Base-by-base conservation (phyloP, 1,140 invertebrate genomes). In the Lerema accius region DNA sequence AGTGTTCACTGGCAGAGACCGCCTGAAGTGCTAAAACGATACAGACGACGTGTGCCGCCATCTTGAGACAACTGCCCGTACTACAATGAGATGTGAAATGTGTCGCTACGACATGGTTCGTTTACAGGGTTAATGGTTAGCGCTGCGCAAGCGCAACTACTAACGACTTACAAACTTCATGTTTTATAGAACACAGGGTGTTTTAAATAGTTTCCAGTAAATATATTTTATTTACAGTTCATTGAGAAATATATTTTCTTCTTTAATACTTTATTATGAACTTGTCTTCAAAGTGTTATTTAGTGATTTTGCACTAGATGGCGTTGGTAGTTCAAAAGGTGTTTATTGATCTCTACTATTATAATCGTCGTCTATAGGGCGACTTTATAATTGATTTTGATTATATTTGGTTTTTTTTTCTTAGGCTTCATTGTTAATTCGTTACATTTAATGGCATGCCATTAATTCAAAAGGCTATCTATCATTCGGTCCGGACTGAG, bases 11-110 rank as follows among this genome's bases (percentile, higher is more conserved):
- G 35, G 62, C 71, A 16, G 62, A 65, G 14, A 77, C 71, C 6
- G 72, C 42, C 55, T 76, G 65, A 49, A 77, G 48, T 23, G 39
- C 4, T 14, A 87, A 49, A 35, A 81, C 37, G 48, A 84, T 26
- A 13, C 69, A 71, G 9, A 80, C 45, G 6, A 78, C 61, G 17
- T 56, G 67, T 80, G 69, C 55, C 77, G 81, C 84, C 86, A 86
- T 88, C 84, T 86, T 69, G 73, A 73, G 50, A 56, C 42, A 60
- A 56, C 49, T 3, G 9, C n/a, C 4, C 9, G 63, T 55, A 88
- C 75, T 83, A 82, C 63, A 71, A 71, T 73, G 78, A 65, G 49
- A 50, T 46, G 11, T 42, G 56, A 43, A 51, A 59, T 46, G 39
- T 50, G 53, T 45, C 17, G 17, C 68, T 65, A 48, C 23, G 68